Conservation (phyloP, 2,113 vertebrate species). For the Acanthisitta chloris region DNA sequence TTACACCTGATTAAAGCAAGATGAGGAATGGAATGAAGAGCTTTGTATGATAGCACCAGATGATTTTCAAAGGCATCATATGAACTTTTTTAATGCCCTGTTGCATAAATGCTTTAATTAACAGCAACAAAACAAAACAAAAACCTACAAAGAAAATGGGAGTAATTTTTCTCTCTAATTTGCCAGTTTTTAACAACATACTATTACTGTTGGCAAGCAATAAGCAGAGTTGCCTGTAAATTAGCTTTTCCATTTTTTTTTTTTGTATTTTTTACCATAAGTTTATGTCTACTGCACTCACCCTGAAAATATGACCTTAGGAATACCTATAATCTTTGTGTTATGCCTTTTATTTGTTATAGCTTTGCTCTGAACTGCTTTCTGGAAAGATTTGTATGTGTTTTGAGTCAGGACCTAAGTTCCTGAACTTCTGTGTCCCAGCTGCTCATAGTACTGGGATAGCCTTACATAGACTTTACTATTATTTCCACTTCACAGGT, state of each 20-base stretch:
- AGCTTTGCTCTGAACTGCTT: neutral
- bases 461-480: neutral
- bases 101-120: neutral
- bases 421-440: neutral
- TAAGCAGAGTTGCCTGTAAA: neutral
- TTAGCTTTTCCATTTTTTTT: neutral
- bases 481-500: neutral
- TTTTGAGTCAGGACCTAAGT: neutral
- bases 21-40: neutral
- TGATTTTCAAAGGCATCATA: neutral
- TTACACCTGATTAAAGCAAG: neutral
- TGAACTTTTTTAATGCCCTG: neutral
- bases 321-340: neutral
- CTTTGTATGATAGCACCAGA: neutral
- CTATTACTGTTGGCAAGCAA: neutral
- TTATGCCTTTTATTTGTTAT: neutral
- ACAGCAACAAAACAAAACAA: neutral
- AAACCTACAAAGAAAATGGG: neutral
- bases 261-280: neutral
- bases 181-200: neutral
- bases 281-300: neutral
- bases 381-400: neutral
- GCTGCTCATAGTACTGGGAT: neutral
- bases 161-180: neutral
- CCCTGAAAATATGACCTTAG: neutral